Base-by-base conservation (phyloP, 2,888 invertebrate species). In the Drosophila tanythrix region DNA sequence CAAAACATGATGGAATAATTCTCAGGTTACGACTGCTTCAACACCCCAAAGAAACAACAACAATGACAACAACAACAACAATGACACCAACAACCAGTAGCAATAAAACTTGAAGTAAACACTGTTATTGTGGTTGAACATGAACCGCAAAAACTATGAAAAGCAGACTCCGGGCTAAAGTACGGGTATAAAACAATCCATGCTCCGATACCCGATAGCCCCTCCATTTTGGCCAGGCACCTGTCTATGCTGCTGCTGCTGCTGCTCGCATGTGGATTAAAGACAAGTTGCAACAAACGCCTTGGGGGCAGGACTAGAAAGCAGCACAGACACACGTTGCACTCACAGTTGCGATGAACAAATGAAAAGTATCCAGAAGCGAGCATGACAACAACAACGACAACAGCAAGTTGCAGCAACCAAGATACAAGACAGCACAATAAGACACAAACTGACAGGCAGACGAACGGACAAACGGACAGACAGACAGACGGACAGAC, bases 61-160 rank as follows among this genome's bases (percentile, higher is more conserved):
- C 57, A 33, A 40, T 33, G 31, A 29, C 18, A 55, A 27, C 52
- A 25, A 8, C 52, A 25, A 8, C 10, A 60, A 59, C 52, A 25
- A 18, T 7, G 57, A 59, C 52, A 21, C 38, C 46, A 33, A 25
- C 21, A 57, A 58, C 52, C 61, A 65, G 50, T 29, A 48, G 58
- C 71, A 77, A 73, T 66, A 70, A 67, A 85, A 76, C 74, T 78
- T 71, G 46, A 71, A 76, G 67, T 70, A 82, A 82, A 74, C 81
- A 82, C 52, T 53, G 70, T 66, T 79, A 79, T 76, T 86, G 83
- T 71, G 80, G 79, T 67, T 68, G 76, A 68, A 51, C 64, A 67
- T 70, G 80, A 76, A 79, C 89, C 72, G 60, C 80, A 88, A 60
- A 65, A 15, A 38, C 55, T n/a, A 36, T 27, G 46, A 38, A 53